Evolutionary conservation across 2,888 invertebrate genomes (phyloP).

Genomic region (Sesamia inferens): DNA sequence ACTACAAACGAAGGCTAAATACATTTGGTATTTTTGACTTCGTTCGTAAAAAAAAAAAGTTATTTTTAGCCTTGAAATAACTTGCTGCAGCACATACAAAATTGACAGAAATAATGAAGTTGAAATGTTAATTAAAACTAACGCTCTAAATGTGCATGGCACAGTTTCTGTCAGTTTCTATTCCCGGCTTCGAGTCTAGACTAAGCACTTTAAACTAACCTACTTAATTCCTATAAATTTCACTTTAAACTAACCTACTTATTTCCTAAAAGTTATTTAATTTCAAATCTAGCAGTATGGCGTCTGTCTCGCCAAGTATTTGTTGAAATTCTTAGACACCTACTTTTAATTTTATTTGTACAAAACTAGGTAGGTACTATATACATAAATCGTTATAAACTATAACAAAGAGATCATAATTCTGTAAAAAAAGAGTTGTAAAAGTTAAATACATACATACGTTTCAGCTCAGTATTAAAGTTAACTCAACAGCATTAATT

Average conservation of each 20-base stretch:
- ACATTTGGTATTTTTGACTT: slow-evolving; percentile 44
- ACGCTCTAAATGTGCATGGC: slow-evolving; percentile 1
- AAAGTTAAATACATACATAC: not conserved
- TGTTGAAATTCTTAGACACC: not conserved
- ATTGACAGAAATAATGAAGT: not conserved
- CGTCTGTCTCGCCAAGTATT: not conserved
- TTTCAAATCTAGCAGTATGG: no score
- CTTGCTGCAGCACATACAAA: slow-evolving; percentile 1
- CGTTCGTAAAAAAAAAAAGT: slow-evolving; percentile 2
- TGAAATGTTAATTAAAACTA: not conserved
- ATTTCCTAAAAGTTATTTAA: no score
- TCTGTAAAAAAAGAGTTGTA: not conserved
- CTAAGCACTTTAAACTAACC: slow-evolving; percentile 1
- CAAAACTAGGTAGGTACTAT: not conserved
- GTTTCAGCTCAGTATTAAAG: not conserved
- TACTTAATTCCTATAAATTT: no score
- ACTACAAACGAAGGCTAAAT: slow-evolving; percentile 29
- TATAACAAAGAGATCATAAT: not conserved
- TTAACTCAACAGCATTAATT: not conserved
- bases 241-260: no score
- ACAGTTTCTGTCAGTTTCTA: not conserved
- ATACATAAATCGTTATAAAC: not conserved
- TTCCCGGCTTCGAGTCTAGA: not conserved
- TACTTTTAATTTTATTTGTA: not conserved
- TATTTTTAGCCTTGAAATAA: slow-evolving; percentile 14